Conservation (phyloP, 2,113 vertebrate genomes). For the Echinops telfairi region DNA sequence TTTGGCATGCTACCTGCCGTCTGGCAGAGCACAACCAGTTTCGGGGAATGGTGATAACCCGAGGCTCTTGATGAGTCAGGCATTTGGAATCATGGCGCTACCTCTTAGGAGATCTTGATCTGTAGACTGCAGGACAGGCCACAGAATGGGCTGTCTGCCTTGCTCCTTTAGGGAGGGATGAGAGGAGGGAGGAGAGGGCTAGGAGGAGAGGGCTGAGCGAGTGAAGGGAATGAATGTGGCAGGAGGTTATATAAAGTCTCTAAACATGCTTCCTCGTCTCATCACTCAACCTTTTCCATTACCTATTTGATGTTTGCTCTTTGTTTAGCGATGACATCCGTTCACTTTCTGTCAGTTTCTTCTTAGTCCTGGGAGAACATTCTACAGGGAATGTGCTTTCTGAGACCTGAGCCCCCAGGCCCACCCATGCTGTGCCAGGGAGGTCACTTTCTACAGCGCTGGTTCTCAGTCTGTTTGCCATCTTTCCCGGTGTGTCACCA, state of each 20-base stretch:
- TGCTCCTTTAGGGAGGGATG: neutral
- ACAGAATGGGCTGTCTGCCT: neutral
- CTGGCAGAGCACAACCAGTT: neutral
- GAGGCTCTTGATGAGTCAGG: neutral
- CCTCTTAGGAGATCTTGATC: constrained; percentile 7
- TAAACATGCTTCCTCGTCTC: constrained; percentile 32
- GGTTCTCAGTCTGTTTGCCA: constrained; percentile 49
- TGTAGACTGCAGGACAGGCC: neutral
- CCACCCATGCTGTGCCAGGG: constrained; percentile 69
- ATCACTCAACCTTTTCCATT: neutral
- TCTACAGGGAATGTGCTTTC: constrained; percentile 39
- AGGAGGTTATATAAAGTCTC: neutral
- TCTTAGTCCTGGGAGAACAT: constrained; percentile 47
- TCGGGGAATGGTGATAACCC: neutral
- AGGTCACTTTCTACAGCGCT: constrained; percentile 65
- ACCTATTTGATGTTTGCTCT: constrained; percentile 57
- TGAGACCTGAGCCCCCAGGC: constrained; percentile 58
- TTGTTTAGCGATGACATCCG: constrained; percentile 61
- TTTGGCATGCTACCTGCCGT: neutral
- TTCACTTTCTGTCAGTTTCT: neutral
- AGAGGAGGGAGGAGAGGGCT: too few relatives aligned
- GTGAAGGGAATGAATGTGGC: neutral
- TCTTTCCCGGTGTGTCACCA: constrained; percentile 76
- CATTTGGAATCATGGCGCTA: constrained; percentile 10
- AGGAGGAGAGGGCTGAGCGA: neutral